These are phyloP conservation scores for Ophion obscuratus DNA, from an alignment of 2,888 invertebrate species.

Conservation along the genomic window DNA sequence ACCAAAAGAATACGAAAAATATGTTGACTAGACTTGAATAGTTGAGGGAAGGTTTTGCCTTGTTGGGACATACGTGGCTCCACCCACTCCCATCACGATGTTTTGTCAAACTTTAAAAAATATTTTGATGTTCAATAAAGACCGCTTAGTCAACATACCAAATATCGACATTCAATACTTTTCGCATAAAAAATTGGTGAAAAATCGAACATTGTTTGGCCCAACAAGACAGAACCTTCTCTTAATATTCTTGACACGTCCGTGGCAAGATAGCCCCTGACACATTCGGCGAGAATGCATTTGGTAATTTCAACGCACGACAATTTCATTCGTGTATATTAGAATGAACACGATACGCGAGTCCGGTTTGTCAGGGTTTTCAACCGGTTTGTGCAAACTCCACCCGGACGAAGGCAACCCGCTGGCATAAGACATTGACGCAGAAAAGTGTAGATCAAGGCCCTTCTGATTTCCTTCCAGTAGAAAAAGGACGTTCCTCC, in stretches of 20 bases:
- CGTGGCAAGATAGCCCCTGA: constrained; percentile 5
- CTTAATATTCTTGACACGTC: not conserved
- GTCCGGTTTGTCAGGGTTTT: constrained; percentile 8
- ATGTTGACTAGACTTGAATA: no score
- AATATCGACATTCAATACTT: no score
- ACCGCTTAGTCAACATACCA: no score
- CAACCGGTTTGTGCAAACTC: constrained; percentile 25
- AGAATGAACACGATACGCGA: constrained; percentile 13
- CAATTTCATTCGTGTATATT: constrained; percentile 11
- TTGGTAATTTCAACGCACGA: constrained; percentile 24
- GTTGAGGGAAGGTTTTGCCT: no score
- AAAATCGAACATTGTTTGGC: no score
- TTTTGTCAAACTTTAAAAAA: no score
- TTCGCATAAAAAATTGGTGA: no score
- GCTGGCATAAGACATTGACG: not conserved
- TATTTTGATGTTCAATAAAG: no score
- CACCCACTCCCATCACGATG: no score
- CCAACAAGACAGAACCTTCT: no score
- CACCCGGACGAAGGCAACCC: constrained; percentile 1
- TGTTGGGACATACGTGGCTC: no score
- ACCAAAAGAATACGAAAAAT: no score
- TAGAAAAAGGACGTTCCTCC: not conserved
- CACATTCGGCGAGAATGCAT: not conserved
- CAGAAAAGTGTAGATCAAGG: not conserved
- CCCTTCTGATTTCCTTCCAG: not conserved